These are phyloP conservation scores for Pseudomyrmex cubaensis DNA, from an alignment of 1,140 invertebrate species.

Conservation along the genomic window DNA sequence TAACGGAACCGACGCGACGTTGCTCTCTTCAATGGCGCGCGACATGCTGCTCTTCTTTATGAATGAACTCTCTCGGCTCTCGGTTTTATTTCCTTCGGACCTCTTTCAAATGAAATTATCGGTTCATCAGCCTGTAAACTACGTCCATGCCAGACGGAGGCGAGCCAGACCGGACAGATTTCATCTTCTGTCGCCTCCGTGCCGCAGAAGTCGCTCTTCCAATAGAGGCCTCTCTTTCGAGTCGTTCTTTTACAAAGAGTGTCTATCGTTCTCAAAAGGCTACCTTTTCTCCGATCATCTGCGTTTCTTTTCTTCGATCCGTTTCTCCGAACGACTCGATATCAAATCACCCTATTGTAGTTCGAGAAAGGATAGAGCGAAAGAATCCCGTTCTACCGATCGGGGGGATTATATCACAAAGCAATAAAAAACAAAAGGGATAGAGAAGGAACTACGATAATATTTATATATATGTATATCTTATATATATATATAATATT, in stretches of 20 bases:
- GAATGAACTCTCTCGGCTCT: slow-evolving; percentile 36
- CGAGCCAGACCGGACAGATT: slow-evolving; percentile 37
- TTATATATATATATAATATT: not conserved
- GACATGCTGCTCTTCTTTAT: slow-evolving; percentile 16
- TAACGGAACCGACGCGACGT: slow-evolving; percentile 2
- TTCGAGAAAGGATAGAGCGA: not conserved
- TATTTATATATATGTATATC: not conserved
- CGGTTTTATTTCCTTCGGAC: slow-evolving; percentile 36
- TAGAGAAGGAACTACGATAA: not conserved
- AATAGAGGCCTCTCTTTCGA: slow-evolving; percentile 55
- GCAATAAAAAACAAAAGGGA: not conserved
- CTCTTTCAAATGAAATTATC: slow-evolving; percentile 38
- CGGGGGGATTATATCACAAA: slow-evolving; percentile 1
- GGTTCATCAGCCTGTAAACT: slow-evolving; percentile 54
- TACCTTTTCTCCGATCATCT: slow-evolving; percentile 56
- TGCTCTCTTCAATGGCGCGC: not conserved
- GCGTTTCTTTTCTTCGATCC: slow-evolving; percentile 31
- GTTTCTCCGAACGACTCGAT: slow-evolving; percentile 56
- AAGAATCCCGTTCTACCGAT: slow-evolving; percentile 17
- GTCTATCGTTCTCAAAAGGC: slow-evolving; percentile 64
- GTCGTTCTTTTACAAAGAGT: slow-evolving; percentile 52
- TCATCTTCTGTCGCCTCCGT: slow-evolving; percentile 42
- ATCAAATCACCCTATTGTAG: slow-evolving; percentile 37
- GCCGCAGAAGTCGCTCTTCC: slow-evolving; percentile 41
- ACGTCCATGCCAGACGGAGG: slow-evolving; percentile 28